Conservation (phyloP, 2,113 vertebrate genomes). For the Siniperca knerii region DNA sequence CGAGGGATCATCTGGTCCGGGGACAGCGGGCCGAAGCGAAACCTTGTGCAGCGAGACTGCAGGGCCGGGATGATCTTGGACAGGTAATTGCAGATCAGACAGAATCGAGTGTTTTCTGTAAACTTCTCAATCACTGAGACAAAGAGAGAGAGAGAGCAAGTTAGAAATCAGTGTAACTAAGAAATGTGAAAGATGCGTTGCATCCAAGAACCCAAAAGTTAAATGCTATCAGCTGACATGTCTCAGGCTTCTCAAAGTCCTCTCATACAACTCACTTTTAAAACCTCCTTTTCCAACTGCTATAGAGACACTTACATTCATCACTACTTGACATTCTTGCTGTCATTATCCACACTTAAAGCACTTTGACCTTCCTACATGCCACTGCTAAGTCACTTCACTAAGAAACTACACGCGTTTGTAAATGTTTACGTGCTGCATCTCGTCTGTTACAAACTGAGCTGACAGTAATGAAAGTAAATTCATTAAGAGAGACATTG, state of each 20-base stretch:
- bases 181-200: background rate
- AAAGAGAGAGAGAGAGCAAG: background rate
- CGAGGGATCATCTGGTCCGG: slow-evolving; percentile 95
- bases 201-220: background rate
- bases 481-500: background rate
- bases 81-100: slow-evolving; percentile 97
- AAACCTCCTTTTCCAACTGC: too few species aligned
- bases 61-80: slow-evolving; percentile 98
- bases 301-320: background rate
- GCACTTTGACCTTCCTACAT: background rate
- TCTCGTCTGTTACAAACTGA: too few species aligned
- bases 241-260: background rate
- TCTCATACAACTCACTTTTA: background rate
- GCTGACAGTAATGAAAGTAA: too few species aligned
- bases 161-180: background rate
- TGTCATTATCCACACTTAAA: background rate
- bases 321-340: background rate
- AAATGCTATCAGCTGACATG: background rate
- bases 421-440: too few species aligned
- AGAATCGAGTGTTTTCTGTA: slow-evolving; percentile 97
- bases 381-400: background rate
- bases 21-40: slow-evolving; percentile 94
- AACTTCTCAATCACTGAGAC: slow-evolving; percentile 95
- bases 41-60: slow-evolving; percentile 96
- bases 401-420: background rate